These are phyloP conservation scores for Cephalotes varians DNA, from an alignment of 2,888 invertebrate genomes.

Conservation along the genomic window DNA sequence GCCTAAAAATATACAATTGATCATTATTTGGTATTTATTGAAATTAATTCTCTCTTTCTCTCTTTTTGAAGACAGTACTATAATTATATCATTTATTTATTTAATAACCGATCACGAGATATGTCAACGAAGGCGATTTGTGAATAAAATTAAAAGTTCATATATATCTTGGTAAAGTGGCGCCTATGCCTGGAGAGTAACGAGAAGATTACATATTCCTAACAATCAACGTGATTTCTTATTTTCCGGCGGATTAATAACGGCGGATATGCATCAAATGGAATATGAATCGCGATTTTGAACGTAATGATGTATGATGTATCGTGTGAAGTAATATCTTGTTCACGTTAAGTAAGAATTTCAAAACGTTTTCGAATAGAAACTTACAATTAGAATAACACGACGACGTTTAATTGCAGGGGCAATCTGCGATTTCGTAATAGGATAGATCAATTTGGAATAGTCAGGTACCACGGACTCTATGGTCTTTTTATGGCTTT, in stretches of 20 bases:
- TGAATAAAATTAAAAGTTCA: background rate
- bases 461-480: background rate
- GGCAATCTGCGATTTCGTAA: constrained; percentile 3
- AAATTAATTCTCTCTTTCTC: too few relatives aligned
- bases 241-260: constrained; percentile 23
- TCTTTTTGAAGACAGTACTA: background rate
- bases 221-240: constrained; percentile 35
- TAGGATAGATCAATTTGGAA: background rate
- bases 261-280: background rate
- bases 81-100: background rate
- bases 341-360: constrained; percentile 24
- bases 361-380: constrained; percentile 11
- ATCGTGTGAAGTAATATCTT: constrained; percentile 15
- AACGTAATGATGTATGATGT: constrained; percentile 14
- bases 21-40: background rate
- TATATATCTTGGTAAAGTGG: background rate
- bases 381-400: background rate
- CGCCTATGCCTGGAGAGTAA: constrained; percentile 1
- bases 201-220: constrained; percentile 4
- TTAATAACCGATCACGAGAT: background rate
- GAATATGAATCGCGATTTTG: constrained; percentile 13
- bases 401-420: constrained; percentile 14
- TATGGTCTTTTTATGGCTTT: background rate
- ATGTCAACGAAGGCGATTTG: background rate
- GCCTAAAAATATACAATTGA: background rate